Conservation (phyloP, 2,888 invertebrate species). For the Parnassius smintheus region DNA sequence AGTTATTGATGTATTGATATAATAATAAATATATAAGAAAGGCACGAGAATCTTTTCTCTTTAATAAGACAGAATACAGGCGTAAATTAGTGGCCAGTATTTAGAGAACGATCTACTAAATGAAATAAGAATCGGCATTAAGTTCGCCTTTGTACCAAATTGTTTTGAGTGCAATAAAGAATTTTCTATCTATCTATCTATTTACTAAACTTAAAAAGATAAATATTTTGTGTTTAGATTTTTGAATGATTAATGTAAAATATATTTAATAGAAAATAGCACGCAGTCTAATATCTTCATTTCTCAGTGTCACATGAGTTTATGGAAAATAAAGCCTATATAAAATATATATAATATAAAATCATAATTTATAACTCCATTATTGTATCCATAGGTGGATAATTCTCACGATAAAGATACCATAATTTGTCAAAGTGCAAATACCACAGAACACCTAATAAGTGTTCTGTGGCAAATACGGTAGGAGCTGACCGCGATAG, state of each 20-base stretch:
- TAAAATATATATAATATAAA: too few relatives aligned
- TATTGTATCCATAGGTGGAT: conserved; percentile 20
- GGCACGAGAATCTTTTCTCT: too few relatives aligned
- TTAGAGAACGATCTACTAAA: not conserved
- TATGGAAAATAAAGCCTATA: conserved; percentile 17
- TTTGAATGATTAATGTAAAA: conserved; percentile 4
- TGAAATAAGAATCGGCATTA: too few relatives aligned
- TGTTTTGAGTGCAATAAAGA: too few relatives aligned
- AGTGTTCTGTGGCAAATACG: too few relatives aligned
- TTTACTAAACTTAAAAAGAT: not conserved
- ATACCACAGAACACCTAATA: too few relatives aligned
- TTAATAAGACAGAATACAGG: too few relatives aligned
- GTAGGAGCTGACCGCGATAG: too few relatives aligned
- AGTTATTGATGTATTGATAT: not conserved
- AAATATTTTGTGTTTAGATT: not conserved
- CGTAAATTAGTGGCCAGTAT: too few relatives aligned
- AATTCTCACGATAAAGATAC: conserved; percentile 13
- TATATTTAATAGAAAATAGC: conserved; percentile 1
- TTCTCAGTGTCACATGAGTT: not conserved
- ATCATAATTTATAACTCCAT: conserved; percentile 17
- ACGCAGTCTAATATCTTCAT: conserved; percentile 9
- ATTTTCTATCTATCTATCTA: too few relatives aligned
- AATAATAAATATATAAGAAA: not conserved
- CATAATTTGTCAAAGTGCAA: conserved; percentile 64
- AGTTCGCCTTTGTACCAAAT: too few relatives aligned